Evolutionary conservation across 2,888 invertebrate species (phyloP).

Genomic region (Philereme transversata): DNA sequence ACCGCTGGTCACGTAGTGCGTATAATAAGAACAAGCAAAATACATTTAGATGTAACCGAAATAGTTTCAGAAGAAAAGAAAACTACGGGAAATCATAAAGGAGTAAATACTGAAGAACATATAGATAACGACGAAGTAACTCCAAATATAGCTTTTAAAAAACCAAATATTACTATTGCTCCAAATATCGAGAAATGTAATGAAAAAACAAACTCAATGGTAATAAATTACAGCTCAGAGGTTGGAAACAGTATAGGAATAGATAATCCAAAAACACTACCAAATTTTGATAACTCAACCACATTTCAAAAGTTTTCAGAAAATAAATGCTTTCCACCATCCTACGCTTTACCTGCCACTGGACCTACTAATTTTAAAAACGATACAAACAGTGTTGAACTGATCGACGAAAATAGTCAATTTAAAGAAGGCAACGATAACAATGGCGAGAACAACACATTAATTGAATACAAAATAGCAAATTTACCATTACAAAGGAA

Average conservation of each 20-base stretch:
- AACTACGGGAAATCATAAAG: slow-evolving; percentile 6
- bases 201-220: neutral
- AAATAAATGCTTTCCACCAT: neutral
- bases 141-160: neutral
- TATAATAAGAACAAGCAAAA: slow-evolving; percentile 59
- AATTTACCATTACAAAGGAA: slow-evolving; percentile 22
- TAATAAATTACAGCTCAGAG: neutral
- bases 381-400: neutral
- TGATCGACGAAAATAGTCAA: neutral
- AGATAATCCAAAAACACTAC: neutral
- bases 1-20: slow-evolving; percentile 47
- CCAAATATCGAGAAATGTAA: slow-evolving; percentile 1
- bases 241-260: neutral
- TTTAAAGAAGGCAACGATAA: slow-evolving; percentile 8
- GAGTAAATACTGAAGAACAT: slow-evolving; percentile 3
- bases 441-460: slow-evolving; percentile 2
- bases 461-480: slow-evolving; percentile 10
- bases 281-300: neutral
- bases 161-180: neutral
- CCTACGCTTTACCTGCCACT: neutral
- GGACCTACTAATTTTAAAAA: neutral
- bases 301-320: neutral
- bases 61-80: slow-evolving; percentile 37
- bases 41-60: slow-evolving; percentile 66
- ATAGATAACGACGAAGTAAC: slow-evolving; percentile 1